Percentiles rank a stretch among this genome's conserved stretches.
phyloP scores from a whole-genome alignment of 1,140 invertebrate species.

The Apocrypta bakeri region DNA sequence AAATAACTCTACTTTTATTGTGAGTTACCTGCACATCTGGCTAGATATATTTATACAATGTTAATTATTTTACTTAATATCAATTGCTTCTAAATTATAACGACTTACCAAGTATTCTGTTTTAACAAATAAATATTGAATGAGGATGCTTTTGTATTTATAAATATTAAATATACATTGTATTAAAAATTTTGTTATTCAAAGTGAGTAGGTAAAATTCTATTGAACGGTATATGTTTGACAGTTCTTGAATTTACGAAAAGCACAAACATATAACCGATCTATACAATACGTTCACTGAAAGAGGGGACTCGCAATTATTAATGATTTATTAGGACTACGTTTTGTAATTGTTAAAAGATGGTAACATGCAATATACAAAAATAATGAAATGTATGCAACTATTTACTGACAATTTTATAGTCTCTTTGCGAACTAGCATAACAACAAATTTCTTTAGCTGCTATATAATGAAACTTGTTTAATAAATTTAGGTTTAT shows the following conservation, averaged over 20 bases:
- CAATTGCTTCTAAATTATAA: constrained; percentile 10
- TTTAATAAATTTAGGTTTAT: not conserved
- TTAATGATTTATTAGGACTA: too few relatives aligned
- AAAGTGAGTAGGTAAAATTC: not conserved
- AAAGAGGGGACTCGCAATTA: not conserved
- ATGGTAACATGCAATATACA: too few relatives aligned
- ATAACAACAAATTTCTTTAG: not conserved
- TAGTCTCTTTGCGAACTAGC: not conserved
- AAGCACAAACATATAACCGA: too few relatives aligned
- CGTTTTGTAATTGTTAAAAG: too few relatives aligned
- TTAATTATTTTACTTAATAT: constrained; percentile 7
- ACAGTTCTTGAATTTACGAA: not conserved
- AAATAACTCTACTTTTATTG: constrained; percentile 23
- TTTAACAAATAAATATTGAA: not conserved
- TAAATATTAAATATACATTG: not conserved
- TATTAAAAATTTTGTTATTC: not conserved
- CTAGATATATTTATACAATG: constrained; percentile 10
- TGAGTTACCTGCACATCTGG: not conserved
- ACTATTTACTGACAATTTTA: not conserved
- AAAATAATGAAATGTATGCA: too few relatives aligned
- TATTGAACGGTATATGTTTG: not conserved
- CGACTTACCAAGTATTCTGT: not conserved
- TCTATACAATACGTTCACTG: not conserved
- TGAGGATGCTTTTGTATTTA: not conserved
- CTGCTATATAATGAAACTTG: not conserved